A percentile compares a stretch with the other conserved stretches of the same genome.
Conservation (phyloP, 2,888 invertebrate species). For the Aproaerema taeniolella region DNA sequence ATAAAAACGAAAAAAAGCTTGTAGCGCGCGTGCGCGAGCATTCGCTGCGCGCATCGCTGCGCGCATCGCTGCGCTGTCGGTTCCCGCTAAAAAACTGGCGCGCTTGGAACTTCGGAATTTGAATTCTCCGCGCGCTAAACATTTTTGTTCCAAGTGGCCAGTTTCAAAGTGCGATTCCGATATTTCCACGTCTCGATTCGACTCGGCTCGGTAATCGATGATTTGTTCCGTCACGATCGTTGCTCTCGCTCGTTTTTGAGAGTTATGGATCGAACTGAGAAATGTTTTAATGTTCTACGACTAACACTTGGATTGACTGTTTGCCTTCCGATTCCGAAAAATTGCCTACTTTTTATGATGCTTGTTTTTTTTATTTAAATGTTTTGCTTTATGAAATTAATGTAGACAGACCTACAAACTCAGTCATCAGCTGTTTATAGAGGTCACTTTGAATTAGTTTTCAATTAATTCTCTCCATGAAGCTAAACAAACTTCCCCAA, state of each 20-base stretch:
- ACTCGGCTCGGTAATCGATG: conserved; percentile 47
- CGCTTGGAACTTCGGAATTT: conserved; percentile 40
- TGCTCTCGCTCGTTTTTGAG: conserved; percentile 29
- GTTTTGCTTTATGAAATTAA: too few species aligned
- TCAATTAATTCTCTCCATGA: too few species aligned
- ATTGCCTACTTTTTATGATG: too few species aligned
- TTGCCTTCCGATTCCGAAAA: too few species aligned
- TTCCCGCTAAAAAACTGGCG: conserved; percentile 64
- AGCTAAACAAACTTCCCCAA: too few species aligned
- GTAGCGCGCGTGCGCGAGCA: conserved; percentile 59
- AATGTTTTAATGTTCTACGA: neutral
- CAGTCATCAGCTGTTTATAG: too few species aligned
- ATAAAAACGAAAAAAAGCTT: conserved; percentile 37
- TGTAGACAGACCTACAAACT: too few species aligned
- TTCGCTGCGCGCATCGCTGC: conserved; percentile 53
- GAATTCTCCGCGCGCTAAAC: conserved; percentile 47
- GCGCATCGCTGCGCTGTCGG: conserved; percentile 47
- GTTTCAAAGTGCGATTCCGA: conserved; percentile 42
- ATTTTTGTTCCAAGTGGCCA: conserved; percentile 43
- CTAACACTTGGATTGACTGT: too few species aligned
- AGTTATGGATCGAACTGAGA: conserved; percentile 3
- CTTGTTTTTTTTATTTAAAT: too few species aligned
- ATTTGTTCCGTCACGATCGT: conserved; percentile 53
- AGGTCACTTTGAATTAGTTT: too few species aligned
- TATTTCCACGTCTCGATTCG: conserved; percentile 57